These are phyloP conservation scores for Yponomeuta plumbellus DNA, from an alignment of 2,888 invertebrate species.

Conservation along the genomic window DNA sequence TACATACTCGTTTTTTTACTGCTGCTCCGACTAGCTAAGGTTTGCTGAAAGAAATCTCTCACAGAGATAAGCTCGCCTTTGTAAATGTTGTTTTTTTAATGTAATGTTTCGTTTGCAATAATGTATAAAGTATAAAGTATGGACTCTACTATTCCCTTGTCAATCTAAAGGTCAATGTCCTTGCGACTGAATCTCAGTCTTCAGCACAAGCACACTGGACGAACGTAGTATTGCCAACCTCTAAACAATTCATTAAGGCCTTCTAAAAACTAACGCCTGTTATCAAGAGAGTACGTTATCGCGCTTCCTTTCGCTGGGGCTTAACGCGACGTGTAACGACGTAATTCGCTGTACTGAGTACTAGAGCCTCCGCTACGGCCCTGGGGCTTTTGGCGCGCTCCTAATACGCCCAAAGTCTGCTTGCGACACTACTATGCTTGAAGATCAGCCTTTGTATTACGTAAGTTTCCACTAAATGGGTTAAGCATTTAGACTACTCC, in stretches of 20 bases:
- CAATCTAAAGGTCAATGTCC: too few species aligned
- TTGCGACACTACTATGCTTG: background rate
- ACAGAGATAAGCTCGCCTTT: too few species aligned
- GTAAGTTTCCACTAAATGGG: too few species aligned
- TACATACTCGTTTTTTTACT: too few species aligned
- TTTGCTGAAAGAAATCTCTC: too few species aligned
- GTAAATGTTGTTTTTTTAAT: too few species aligned
- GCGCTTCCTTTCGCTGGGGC: slow-evolving; percentile 12
- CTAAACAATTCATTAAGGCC: background rate
- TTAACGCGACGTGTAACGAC: slow-evolving; percentile 14
- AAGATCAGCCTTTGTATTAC: too few species aligned
- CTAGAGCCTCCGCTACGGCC: background rate
- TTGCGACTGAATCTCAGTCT: background rate
- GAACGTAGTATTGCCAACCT: background rate
- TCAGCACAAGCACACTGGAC: background rate
- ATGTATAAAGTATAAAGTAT: too few species aligned
- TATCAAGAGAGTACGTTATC: slow-evolving; percentile 12
- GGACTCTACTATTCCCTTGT: too few species aligned
- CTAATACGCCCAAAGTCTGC: background rate
- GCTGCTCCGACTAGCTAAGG: too few species aligned
- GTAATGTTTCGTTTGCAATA: too few species aligned
- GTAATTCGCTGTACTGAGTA: slow-evolving; percentile 7
- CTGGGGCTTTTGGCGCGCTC: background rate
- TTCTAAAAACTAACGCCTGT: background rate
- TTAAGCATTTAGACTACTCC: too few species aligned